Evolutionary conservation across 2,113 vertebrate species (phyloP).

Genomic region (Cariama cristata): DNA sequence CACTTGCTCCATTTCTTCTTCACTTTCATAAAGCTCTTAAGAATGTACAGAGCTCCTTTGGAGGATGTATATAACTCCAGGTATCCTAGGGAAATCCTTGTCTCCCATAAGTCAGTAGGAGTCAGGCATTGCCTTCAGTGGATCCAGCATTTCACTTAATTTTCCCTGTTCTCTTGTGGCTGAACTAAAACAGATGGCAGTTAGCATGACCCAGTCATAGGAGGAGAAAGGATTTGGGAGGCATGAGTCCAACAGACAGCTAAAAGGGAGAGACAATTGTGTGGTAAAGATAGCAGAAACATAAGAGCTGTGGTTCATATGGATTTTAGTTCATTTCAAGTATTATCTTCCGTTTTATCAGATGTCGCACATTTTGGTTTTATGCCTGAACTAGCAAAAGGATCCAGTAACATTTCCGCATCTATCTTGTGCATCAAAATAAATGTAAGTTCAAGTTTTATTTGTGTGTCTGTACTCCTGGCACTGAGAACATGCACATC

Average conservation of each 20-base stretch:
- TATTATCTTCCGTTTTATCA: neutral
- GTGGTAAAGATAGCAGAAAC: neutral
- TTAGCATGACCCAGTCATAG: neutral
- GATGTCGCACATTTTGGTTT: neutral
- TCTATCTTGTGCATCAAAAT: neutral
- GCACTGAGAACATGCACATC: fast-evolving
- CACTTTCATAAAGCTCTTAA: neutral
- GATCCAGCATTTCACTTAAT: neutral
- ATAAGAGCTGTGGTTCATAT: neutral
- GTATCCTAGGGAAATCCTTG: neutral
- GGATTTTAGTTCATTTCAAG: neutral
- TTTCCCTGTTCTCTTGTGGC: neutral
- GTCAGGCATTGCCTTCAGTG: neutral
- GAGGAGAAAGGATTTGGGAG: neutral
- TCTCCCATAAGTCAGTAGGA: neutral
- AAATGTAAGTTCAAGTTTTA: neutral
- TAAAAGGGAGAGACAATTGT: neutral
- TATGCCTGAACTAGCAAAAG: neutral
- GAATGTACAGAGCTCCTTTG: neutral
- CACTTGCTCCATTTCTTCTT: neutral
- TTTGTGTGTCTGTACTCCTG: neutral
- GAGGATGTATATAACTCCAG: neutral
- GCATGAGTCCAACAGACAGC: neutral
- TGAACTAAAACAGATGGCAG: neutral
- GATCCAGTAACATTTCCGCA: neutral